Percentiles rank a stretch among this genome's conserved stretches.
phyloP scores from a whole-genome alignment of 2,888 invertebrate species.

The Helobdella robusta region DNA sequence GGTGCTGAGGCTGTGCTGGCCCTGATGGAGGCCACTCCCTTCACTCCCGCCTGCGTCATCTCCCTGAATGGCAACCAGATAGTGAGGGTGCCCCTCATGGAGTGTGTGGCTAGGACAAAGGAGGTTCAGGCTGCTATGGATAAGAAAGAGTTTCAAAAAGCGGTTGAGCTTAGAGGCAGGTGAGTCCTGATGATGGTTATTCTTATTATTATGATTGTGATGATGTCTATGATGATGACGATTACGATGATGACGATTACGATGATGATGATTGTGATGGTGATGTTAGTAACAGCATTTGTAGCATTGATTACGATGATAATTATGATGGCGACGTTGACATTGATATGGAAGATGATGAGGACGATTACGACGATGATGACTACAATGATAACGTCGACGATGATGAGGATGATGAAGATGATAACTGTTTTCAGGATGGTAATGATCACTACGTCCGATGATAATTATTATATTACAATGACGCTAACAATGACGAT shows the following conservation, averaged over 20 bases:
- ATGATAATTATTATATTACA: too few relatives aligned
- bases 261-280: constrained; percentile 13
- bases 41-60: constrained; percentile 80
- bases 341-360: not conserved
- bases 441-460: too few relatives aligned
- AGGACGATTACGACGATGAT: constrained; percentile 6
- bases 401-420: not conserved
- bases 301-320: not conserved
- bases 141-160: constrained; percentile 82
- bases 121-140: constrained; percentile 89
- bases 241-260: constrained; percentile 9
- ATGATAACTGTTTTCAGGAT: too few relatives aligned
- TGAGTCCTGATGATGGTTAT: constrained; percentile 29
- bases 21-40: constrained; percentile 83
- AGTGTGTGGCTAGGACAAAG: constrained; percentile 87
- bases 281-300: not conserved
- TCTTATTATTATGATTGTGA: not conserved
- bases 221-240: not conserved
- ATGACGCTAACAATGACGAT: too few relatives aligned
- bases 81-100: constrained; percentile 88
- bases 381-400: not conserved
- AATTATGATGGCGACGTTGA: not conserved
- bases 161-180: constrained; percentile 86
- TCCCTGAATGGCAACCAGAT: constrained; percentile 94
- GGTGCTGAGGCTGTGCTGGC: constrained; percentile 98